Conservation (phyloP, 1,140 invertebrate species). For the Ridgeia piscesae region DNA sequence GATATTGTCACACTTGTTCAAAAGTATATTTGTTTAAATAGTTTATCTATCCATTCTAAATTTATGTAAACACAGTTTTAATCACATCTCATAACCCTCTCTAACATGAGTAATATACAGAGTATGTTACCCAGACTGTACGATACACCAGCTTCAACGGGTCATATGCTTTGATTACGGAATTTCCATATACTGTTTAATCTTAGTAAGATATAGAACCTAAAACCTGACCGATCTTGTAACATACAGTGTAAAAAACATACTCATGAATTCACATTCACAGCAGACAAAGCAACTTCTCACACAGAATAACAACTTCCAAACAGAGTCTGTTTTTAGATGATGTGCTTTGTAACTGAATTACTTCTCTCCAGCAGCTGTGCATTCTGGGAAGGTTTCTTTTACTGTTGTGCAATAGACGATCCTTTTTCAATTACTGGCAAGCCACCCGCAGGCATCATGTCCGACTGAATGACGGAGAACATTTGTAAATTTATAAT, state of each 20-base stretch:
- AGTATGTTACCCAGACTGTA: too few species aligned
- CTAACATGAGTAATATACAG: too few species aligned
- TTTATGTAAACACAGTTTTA: too few species aligned
- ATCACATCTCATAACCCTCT: too few species aligned
- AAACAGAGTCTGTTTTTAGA: background rate
- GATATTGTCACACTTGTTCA: too few species aligned
- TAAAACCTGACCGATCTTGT: background rate
- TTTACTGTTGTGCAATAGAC: background rate
- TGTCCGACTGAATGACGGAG: background rate
- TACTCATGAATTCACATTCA: background rate
- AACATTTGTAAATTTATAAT: constrained; percentile 3
- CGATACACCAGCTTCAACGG: too few species aligned
- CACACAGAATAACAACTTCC: background rate
- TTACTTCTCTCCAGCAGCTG: background rate
- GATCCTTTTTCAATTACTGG: background rate
- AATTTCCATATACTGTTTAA: background rate
- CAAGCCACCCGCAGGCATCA: background rate
- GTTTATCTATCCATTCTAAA: too few species aligned
- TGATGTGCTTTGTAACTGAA: background rate
- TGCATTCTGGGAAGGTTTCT: background rate
- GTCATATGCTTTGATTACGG: background rate
- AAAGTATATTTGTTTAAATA: too few species aligned
- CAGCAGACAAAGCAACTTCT: background rate
- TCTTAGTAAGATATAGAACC: background rate
- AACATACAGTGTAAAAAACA: background rate